Evolutionary conservation across 2,113 vertebrate species (phyloP).

Genomic region (Sprattus sprattus): DNA sequence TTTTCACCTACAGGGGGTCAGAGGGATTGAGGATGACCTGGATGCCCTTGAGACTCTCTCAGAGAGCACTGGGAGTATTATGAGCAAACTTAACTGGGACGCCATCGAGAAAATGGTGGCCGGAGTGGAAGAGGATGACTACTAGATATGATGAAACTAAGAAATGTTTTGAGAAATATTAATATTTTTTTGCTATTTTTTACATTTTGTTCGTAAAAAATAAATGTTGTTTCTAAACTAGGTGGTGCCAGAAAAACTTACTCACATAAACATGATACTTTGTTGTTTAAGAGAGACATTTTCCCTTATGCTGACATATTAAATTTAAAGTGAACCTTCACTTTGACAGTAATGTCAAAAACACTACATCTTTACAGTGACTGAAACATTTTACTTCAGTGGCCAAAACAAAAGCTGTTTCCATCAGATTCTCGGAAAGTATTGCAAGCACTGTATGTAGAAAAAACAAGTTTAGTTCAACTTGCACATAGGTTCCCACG

Average conservation of each 20-base stretch:
- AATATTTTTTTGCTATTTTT: constrained; percentile 1
- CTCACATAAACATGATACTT: background rate
- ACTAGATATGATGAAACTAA: background rate
- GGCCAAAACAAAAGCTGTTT: background rate
- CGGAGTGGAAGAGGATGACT: constrained; percentile 57
- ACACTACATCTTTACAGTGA: too few species aligned
- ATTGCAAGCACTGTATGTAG: background rate
- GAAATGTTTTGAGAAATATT: background rate
- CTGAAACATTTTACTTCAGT: background rate
- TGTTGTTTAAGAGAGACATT: background rate
- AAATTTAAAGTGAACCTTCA: too few species aligned
- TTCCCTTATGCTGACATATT: background rate
- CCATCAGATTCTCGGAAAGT: background rate
- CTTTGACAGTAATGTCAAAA: too few species aligned
- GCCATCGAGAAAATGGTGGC: constrained; percentile 84
- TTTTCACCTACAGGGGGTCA: background rate
- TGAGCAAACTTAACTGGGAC: constrained; percentile 89
- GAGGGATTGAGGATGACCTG: constrained; percentile 13
- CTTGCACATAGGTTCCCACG: background rate
- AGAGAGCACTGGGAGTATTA: constrained; percentile 77
- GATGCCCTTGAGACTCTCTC: constrained; percentile 67
- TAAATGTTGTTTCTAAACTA: background rate
- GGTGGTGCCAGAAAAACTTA: background rate
- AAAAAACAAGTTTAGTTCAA: background rate
- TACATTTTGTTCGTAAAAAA: background rate